phyloP scores from a whole-genome alignment of 1,140 invertebrate genomes.

The Drosophila serrata region DNA sequence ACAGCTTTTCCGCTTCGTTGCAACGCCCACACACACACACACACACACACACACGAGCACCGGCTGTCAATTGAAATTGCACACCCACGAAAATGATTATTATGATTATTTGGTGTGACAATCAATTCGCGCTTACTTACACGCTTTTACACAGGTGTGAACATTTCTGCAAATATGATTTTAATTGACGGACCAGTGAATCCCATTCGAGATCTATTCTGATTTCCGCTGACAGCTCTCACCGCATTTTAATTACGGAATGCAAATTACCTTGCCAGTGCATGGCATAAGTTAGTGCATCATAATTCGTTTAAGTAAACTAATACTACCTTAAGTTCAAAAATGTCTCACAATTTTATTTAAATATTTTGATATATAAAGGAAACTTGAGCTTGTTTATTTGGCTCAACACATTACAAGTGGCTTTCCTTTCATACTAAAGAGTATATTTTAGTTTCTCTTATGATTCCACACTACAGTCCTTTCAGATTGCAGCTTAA shows the following conservation, averaged over 20 bases:
- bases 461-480: too few relatives aligned
- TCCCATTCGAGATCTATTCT: not conserved
- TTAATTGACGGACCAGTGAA: constrained; percentile 18
- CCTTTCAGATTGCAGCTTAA: too few relatives aligned
- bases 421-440: too few relatives aligned
- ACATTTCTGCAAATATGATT: constrained; percentile 10
- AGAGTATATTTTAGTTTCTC: too few relatives aligned
- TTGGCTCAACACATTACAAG: too few relatives aligned
- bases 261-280: too few relatives aligned
- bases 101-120: constrained; percentile 22
- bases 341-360: too few relatives aligned
- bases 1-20: constrained; percentile 42
- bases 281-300: not conserved
- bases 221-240: not conserved
- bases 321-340: not conserved
- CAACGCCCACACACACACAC: not conserved
- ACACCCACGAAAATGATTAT: constrained; percentile 9
- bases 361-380: not conserved
- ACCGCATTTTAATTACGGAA: constrained; percentile 1
- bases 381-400: not conserved
- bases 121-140: constrained; percentile 9
- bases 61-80: constrained; percentile 21
- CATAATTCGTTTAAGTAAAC: not conserved
- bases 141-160: constrained; percentile 2
- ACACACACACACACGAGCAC: too few relatives aligned